Evolutionary conservation across 2,797 vertebrate genomes (phyloP).

Genomic region (Mormyrus hasselquistii): DNA sequence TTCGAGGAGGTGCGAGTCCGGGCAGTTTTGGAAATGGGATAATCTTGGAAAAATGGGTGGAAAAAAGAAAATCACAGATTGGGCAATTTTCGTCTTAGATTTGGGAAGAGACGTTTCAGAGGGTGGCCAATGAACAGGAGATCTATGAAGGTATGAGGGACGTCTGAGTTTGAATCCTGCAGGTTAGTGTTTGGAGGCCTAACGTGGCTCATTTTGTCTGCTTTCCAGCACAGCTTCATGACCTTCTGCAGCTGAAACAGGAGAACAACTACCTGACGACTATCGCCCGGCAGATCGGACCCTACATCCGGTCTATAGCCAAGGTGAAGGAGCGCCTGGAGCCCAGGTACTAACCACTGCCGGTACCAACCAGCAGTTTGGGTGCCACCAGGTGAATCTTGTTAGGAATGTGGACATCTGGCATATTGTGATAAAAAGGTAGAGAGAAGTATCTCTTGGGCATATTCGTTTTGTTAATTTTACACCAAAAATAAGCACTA

Average conservation of each 20-base stretch:
- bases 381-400: neutral
- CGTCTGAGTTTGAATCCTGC: neutral
- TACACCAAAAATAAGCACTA: neutral
- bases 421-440: neutral
- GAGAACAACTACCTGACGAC: constrained; percentile 82
- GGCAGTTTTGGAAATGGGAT: neutral
- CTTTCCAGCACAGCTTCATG: constrained; percentile 76
- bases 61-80: neutral
- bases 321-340: constrained; percentile 89
- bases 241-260: constrained; percentile 82
- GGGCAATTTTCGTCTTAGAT: constrained; percentile 44
- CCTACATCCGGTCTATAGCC: constrained; percentile 84
- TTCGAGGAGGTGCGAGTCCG: constrained; percentile 78
- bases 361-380: neutral
- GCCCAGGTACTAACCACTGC: constrained; percentile 66
- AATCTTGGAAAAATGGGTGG: neutral
- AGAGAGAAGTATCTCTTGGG: neutral
- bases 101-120: constrained; percentile 87
- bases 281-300: constrained; percentile 81
- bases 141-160: constrained; percentile 83
- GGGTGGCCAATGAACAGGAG: constrained; percentile 82
- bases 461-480: neutral
- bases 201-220: neutral
- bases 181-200: neutral
- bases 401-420: neutral